A percentile compares a stretch with the other conserved stretches of the same genome.
Evolutionary conservation across 2,888 invertebrate genomes (phyloP).

Genomic region (Chaetogeoica ovagalla): DNA sequence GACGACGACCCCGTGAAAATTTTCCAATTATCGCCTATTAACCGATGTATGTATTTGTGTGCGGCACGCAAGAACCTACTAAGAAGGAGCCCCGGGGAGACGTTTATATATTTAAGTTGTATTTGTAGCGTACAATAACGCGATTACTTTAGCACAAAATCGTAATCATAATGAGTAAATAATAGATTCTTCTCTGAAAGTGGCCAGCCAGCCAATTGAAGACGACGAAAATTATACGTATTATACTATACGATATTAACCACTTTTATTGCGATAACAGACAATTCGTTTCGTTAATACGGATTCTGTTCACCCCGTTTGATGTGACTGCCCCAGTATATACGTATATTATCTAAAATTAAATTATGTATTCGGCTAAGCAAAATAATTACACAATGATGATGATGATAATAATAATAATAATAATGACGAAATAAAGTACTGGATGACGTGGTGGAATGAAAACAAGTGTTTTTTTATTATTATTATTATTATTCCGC

Average conservation of each 20-base stretch:
- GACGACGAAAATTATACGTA: background rate
- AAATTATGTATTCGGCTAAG: slow-evolving; percentile 25
- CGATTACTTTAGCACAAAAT: background rate
- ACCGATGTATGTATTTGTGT: background rate
- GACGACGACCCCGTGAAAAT: too few species aligned
- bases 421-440: slow-evolving; percentile 19
- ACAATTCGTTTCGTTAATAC: slow-evolving; percentile 12
- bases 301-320: slow-evolving; percentile 19
- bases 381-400: slow-evolving; percentile 24
- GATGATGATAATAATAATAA: slow-evolving; percentile 13
- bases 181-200: background rate
- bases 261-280: background rate
- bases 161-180: slow-evolving; percentile 8
- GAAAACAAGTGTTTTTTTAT: slow-evolving; percentile 18
- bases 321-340: slow-evolving; percentile 12
- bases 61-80: too few species aligned
- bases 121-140: too few species aligned
- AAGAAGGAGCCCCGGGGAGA: too few species aligned
- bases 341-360: slow-evolving; percentile 17
- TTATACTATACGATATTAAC: slow-evolving; percentile 1
- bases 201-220: background rate
- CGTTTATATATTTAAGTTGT: background rate
- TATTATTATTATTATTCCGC: too few species aligned
- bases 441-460: slow-evolving; percentile 1
- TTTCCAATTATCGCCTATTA: slow-evolving; percentile 9